These are phyloP conservation scores for Dione vanillae DNA, from an alignment of 2,888 invertebrate species.

Conservation along the genomic window DNA sequence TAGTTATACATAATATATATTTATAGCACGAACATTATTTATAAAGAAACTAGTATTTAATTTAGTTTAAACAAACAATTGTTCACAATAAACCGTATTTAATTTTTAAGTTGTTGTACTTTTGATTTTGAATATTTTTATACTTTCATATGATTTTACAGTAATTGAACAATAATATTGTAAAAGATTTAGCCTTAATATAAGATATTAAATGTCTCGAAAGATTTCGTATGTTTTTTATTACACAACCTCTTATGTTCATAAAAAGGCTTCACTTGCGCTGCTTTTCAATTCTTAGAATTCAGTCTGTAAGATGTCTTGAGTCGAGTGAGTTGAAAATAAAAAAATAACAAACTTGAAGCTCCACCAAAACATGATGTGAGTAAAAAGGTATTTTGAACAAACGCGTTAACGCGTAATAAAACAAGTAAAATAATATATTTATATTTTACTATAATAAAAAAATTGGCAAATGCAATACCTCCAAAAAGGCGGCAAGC, in stretches of 20 bases:
- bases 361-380: conserved; percentile 22
- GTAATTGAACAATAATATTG: background rate
- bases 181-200: background rate
- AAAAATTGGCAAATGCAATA: too few species aligned
- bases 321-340: conserved; percentile 17
- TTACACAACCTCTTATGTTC: background rate
- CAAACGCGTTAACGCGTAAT: background rate
- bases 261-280: conserved; percentile 13
- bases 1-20: too few species aligned
- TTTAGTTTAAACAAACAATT: too few species aligned
- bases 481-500: too few species aligned
- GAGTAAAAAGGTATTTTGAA: conserved; percentile 18
- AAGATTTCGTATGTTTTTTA: background rate
- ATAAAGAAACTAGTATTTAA: too few species aligned
- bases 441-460: too few species aligned
- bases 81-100: too few species aligned
- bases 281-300: conserved; percentile 16
- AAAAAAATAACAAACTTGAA: conserved; percentile 16
- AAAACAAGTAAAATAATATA: too few species aligned
- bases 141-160: too few species aligned
- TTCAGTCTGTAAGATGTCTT: conserved; percentile 20
- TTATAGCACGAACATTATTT: too few species aligned
- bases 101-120: too few species aligned
- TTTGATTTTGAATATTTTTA: too few species aligned
- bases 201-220: background rate